Base-by-base conservation (phyloP, 2,888 invertebrate species). In the Cordilura impudica region DNA sequence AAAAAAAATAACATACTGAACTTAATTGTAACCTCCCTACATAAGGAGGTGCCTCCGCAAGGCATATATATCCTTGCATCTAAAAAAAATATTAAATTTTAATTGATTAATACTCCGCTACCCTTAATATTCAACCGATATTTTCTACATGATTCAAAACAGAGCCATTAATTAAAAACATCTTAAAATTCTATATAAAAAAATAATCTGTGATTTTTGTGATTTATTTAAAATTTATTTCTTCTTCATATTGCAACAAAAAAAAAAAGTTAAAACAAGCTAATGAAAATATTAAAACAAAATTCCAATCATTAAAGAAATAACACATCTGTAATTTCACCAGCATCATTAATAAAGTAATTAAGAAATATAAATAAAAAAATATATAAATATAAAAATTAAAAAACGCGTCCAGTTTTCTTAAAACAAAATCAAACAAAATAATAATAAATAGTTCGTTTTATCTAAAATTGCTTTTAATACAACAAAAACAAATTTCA, bases 181-280 rank as follows among this genome's bases (percentile, higher is more conserved):
- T 47, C 70, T 53, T 21, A 75, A 70, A 29, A 4, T 4, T 26
- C 26, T 26, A 6, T 26, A 26, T 35, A 65, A 66, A 56, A 72
- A 66, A 80, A 83, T 84, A 83, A 84, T 83, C 83, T 84, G 84
- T 84, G 84, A 84, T 85, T 84, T 84, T 79, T 84, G 84, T 84
- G 83, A 84, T 84, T 83, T 83, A 73, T 79, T 66, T 67, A 21
- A 53, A 61, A 31, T 49, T 56, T 70, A 73, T 82, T 82, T 78
- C n/a, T 81, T 78, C 70, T 81, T 35, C 23, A 51, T 49, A 45
- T 81, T 82, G 78, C 69, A 45, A 65, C 63, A 71, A 47, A 61
- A 53, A 47, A 58, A 35, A 56, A 58, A 70, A 45, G 12, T 49
- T 18, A 47, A 78, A 75, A 60, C n/a, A 39, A n/a, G 29, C 56